Percentiles rank a stretch among this genome's conserved stretches.
Conservation (phyloP, 2,113 vertebrate species). For the Chamaetylas fuelleborni region DNA sequence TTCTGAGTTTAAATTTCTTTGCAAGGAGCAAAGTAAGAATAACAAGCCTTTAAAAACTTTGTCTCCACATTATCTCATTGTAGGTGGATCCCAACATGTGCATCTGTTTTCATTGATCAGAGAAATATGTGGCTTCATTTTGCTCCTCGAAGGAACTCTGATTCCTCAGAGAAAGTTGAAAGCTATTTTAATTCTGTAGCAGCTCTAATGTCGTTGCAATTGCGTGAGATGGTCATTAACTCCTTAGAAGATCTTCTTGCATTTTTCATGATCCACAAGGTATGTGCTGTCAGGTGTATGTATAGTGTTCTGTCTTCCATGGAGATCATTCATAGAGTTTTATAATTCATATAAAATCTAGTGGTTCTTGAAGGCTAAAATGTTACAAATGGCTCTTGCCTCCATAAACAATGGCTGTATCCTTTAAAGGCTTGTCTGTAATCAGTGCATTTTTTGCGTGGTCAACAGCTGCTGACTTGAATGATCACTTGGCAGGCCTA, state of each 20-base stretch:
- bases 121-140: slow-evolving; percentile 77
- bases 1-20: not conserved
- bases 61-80: not conserved
- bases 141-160: slow-evolving; percentile 67
- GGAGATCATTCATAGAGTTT: not conserved
- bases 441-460: not conserved
- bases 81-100: slow-evolving; percentile 89
- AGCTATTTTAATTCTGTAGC: slow-evolving; percentile 83
- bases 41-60: not conserved
- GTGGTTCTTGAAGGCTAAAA: not conserved
- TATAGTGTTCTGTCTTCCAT: not conserved
- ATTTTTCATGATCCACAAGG: slow-evolving; percentile 85
- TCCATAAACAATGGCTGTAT: not conserved
- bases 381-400: not conserved
- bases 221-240: slow-evolving; percentile 82
- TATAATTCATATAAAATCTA: not conserved
- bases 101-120: slow-evolving; percentile 73
- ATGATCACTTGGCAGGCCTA: not conserved
- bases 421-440: not conserved
- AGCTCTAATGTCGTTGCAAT: slow-evolving; percentile 87
- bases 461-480: not conserved
- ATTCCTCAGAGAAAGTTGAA: slow-evolving; percentile 66
- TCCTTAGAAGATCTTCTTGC: slow-evolving; percentile 85
- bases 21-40: not conserved
- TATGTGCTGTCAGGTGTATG: slow-evolving; percentile 10